A percentile compares a stretch with the other conserved stretches of the same genome.
Evolutionary conservation across 1,140 invertebrate genomes (phyloP).

Genomic region (Atopsyche davidsoni): DNA sequence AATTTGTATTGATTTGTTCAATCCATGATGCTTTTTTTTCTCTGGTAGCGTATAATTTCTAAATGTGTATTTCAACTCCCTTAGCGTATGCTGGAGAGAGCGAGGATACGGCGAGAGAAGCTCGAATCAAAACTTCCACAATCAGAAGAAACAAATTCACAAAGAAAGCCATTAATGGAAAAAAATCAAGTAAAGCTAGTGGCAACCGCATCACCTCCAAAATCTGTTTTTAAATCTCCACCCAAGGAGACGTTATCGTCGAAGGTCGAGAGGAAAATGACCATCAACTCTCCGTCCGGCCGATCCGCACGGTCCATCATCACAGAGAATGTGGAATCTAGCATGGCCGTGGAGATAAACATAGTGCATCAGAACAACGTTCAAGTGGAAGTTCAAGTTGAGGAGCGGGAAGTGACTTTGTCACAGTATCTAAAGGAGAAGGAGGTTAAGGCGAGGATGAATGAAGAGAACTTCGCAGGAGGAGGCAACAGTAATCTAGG

Average conservation of each 20-base stretch:
- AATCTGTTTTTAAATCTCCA: slow-evolving; percentile 28
- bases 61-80: background rate
- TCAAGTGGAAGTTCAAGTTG: slow-evolving; percentile 46
- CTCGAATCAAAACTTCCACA: slow-evolving; percentile 45
- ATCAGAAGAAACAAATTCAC: slow-evolving; percentile 39
- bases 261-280: slow-evolving; percentile 40
- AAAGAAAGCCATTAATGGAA: slow-evolving; percentile 40
- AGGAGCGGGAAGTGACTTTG: slow-evolving; percentile 37
- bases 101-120: slow-evolving; percentile 45
- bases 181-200: slow-evolving; percentile 30
- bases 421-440: slow-evolving; percentile 23
- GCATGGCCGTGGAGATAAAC: slow-evolving; percentile 46
- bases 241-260: slow-evolving; percentile 34
- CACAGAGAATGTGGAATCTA: slow-evolving; percentile 29
- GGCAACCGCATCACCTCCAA: slow-evolving; percentile 32
- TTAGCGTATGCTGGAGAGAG: slow-evolving; percentile 47
- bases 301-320: slow-evolving; percentile 30
- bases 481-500: slow-evolving; percentile 1
- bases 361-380: slow-evolving; percentile 46
- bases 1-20: too few relatives aligned
- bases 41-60: slow-evolving; percentile 13
- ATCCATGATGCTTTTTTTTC: too few relatives aligned
- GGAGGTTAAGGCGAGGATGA: slow-evolving; percentile 10
- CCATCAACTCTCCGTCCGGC: slow-evolving; percentile 34
- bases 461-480: background rate